phyloP scores from a whole-genome alignment of 2,113 vertebrate species.

The Xiphorhynchus elegans region DNA sequence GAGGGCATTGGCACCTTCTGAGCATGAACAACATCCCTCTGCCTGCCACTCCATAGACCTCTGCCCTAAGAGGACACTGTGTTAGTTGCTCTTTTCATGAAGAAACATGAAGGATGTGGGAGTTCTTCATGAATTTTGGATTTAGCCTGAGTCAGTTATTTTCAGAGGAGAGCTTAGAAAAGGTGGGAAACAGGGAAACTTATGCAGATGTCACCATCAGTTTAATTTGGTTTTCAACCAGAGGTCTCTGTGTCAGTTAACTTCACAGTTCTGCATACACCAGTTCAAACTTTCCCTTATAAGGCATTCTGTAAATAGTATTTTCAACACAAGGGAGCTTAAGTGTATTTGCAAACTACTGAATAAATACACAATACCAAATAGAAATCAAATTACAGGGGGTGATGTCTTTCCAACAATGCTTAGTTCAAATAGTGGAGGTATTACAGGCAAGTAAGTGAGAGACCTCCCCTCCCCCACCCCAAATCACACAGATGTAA shows the following conservation, averaged over 20 bases:
- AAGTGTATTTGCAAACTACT: slow-evolving; percentile 16
- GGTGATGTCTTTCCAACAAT: not conserved
- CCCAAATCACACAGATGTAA: slow-evolving; percentile 5
- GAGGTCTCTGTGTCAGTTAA: not conserved
- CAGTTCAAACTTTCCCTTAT: not conserved
- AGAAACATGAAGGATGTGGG: not conserved
- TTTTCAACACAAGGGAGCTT: not conserved
- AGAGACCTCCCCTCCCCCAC: not conserved
- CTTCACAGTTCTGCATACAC: not conserved
- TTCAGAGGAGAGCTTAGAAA: not conserved
- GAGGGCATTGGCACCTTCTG: not conserved
- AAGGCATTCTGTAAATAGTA: slow-evolving; percentile 27
- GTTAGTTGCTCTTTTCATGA: not conserved
- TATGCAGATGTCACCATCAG: not conserved
- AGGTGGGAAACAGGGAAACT: not conserved
- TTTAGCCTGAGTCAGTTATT: not conserved
- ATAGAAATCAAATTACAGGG: not conserved
- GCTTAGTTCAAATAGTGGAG: not conserved
- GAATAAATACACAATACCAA: not conserved
- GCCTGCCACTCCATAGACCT: not conserved
- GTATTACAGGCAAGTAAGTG: not conserved
- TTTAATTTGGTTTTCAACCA: slow-evolving; percentile 9
- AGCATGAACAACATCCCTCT: not conserved
- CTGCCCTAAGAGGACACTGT: not conserved
- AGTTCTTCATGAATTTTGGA: not conserved